These are phyloP conservation scores for Leuciscus idus DNA, from an alignment of 2,113 vertebrate species.

Conservation along the genomic window DNA sequence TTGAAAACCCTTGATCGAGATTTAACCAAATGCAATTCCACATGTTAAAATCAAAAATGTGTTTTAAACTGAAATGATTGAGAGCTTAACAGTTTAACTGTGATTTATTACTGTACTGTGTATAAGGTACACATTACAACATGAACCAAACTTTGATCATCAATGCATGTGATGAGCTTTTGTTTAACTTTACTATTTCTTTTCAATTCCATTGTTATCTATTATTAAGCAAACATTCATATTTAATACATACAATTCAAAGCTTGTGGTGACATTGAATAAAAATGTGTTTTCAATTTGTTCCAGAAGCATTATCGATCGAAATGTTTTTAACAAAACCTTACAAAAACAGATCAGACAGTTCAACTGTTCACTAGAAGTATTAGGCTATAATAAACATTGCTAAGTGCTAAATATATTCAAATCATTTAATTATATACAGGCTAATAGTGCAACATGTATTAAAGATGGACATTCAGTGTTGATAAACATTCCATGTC, in stretches of 20 bases:
- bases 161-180: background rate
- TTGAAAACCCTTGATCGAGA: too few species aligned
- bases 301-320: background rate
- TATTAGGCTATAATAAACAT: background rate
- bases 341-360: background rate
- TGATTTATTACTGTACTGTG: too few species aligned
- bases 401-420: background rate
- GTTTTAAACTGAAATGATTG: too few species aligned
- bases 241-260: background rate
- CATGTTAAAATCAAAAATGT: too few species aligned
- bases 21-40: too few species aligned
- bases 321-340: background rate
- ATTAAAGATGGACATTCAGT: background rate
- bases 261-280: background rate
- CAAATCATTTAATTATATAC: background rate
- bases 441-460: constrained; percentile 2
- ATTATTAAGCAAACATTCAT: background rate
- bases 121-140: too few species aligned
- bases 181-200: background rate
- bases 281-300: background rate
- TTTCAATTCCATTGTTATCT: background rate
- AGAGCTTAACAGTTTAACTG: too few species aligned
- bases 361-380: background rate
- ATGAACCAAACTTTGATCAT: background rate
- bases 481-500: background rate